These are phyloP conservation scores for Atherinomorus stipes DNA, from an alignment of 2,113 vertebrate species.

Conservation along the genomic window DNA sequence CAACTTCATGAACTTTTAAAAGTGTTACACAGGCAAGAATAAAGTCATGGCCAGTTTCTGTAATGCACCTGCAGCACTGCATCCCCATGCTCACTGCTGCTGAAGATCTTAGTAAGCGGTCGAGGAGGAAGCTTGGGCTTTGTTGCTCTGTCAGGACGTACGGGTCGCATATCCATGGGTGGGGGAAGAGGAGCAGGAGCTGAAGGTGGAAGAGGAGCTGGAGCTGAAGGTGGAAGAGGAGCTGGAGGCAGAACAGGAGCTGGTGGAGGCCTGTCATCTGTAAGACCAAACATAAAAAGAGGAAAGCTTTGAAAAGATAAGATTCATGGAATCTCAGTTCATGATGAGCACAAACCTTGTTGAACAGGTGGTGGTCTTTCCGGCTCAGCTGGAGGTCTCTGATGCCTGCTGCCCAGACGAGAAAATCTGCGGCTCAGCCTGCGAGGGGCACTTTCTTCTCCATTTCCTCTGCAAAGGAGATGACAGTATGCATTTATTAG, in stretches of 20 bases:
- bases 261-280: constrained; percentile 57
- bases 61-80: constrained; percentile 69
- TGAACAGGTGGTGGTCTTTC: constrained; percentile 54
- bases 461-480: constrained; percentile 59
- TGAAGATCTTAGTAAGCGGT: constrained; percentile 78
- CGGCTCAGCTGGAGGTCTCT: constrained; percentile 57
- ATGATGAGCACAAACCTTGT: constrained; percentile 50
- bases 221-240: not conserved
- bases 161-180: constrained; percentile 40
- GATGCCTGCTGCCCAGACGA: constrained; percentile 73
- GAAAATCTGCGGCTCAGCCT: constrained; percentile 78
- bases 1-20: not conserved
- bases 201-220: constrained; percentile 23
- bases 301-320: not conserved
- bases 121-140: constrained; percentile 76
- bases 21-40: too few species aligned
- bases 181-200: constrained; percentile 36
- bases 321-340: too few species aligned
- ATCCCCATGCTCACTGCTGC: constrained; percentile 74
- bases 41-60: too few species aligned
- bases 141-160: constrained; percentile 52
- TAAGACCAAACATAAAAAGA: not conserved
- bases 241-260: constrained; percentile 6
- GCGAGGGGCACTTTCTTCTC: constrained; percentile 71
- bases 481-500: not conserved